A percentile compares a stretch with the other conserved stretches of the same genome.
Conservation (phyloP, 1,140 invertebrate genomes). For the Megathymus violae region DNA sequence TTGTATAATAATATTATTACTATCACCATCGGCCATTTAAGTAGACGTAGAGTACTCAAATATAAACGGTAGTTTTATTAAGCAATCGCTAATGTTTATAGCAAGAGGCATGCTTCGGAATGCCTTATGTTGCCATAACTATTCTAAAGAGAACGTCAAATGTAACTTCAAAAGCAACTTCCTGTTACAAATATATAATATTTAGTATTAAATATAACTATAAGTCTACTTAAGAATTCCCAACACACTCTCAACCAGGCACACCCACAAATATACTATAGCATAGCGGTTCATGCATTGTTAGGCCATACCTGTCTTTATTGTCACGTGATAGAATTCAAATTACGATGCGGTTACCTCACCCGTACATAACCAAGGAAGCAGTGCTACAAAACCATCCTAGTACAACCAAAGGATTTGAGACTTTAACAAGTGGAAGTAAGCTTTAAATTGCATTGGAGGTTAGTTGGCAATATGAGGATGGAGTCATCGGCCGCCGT, state of each 20-base stretch:
- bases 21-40: too few species aligned
- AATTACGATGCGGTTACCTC: slow-evolving; percentile 7
- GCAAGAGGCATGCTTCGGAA: neutral
- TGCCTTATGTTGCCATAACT: neutral
- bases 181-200: too few species aligned
- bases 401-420: slow-evolving; percentile 31
- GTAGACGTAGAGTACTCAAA: too few species aligned
- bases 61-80: too few species aligned
- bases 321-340: slow-evolving; percentile 10
- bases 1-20: too few species aligned
- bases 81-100: neutral
- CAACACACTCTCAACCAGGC: slow-evolving; percentile 3
- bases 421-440: slow-evolving; percentile 34
- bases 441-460: slow-evolving; percentile 35
- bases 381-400: slow-evolving; percentile 47
- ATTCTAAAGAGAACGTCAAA: neutral
- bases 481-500: slow-evolving; percentile 63
- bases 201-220: slow-evolving; percentile 19
- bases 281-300: slow-evolving; percentile 16
- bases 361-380: slow-evolving; percentile 22
- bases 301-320: slow-evolving; percentile 14
- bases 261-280: slow-evolving; percentile 21
- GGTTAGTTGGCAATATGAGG: slow-evolving; percentile 41
- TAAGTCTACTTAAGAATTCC: slow-evolving; percentile 20
- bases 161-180: too few species aligned